Evolutionary conservation across 2,797 vertebrate species (phyloP).

Genomic region (Microchirus variegatus): DNA sequence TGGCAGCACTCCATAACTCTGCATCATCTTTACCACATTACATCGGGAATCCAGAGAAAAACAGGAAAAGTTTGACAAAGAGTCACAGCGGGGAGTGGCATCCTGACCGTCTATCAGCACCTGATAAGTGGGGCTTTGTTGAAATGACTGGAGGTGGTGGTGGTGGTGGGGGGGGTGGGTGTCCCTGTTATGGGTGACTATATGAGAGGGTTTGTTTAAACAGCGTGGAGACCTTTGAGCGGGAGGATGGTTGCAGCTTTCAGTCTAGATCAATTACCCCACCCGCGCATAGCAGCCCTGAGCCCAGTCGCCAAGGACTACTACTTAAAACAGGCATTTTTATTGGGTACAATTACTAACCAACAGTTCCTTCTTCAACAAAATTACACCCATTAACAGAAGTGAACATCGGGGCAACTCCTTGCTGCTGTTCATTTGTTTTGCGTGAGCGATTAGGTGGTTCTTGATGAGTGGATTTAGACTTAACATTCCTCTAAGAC

Average conservation of each 20-base stretch:
- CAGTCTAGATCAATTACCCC: slow-evolving; percentile 45
- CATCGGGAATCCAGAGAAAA: slow-evolving; percentile 46
- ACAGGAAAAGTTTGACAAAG: slow-evolving; percentile 12
- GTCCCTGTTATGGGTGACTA: slow-evolving; percentile 29
- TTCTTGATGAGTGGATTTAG: background rate
- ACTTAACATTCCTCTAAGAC: slow-evolving; percentile 49
- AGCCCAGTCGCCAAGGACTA: slow-evolving; percentile 41
- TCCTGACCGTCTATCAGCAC: background rate
- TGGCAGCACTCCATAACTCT: slow-evolving; percentile 63
- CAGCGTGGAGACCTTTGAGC: slow-evolving; percentile 74
- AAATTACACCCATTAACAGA: slow-evolving; percentile 2
- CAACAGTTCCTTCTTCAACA: slow-evolving; percentile 16
- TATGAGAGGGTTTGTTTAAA: slow-evolving; percentile 62
- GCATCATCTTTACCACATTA: slow-evolving; percentile 73
- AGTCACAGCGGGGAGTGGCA: background rate
- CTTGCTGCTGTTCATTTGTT: background rate
- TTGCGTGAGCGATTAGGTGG: background rate
- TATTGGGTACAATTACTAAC: slow-evolving; percentile 37
- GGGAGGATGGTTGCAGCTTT: slow-evolving; percentile 40
- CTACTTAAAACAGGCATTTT: slow-evolving; percentile 43
- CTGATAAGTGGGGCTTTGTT: background rate
- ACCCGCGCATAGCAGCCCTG: slow-evolving; percentile 27
- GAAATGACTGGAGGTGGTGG: slow-evolving; percentile 35
- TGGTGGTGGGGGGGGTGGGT: slow-evolving; percentile 38
- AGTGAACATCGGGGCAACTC: background rate